Evolutionary conservation across 2,797 vertebrate genomes (phyloP), one percentile per base, ranked within the genome.

Genomic region (Mus minutoides): DNA sequence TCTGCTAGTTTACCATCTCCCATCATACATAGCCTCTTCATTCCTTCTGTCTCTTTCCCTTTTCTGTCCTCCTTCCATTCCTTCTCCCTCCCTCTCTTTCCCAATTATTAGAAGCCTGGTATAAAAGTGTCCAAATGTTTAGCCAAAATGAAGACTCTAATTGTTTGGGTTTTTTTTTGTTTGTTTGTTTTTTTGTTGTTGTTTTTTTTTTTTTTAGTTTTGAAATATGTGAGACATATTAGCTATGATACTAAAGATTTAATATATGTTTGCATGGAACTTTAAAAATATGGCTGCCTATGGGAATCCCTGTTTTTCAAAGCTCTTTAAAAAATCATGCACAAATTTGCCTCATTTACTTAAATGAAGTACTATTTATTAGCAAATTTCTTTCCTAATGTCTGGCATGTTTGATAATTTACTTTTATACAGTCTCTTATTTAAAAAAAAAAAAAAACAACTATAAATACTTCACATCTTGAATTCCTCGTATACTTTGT

Each of bases 161-260:
- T 92, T 24, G 19, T 89, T 90, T n/a, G n/a, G n/a, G n/a, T n/a
- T n/a, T n/a, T n/a, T n/a, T n/a, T n/a, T n/a, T n/a, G n/a, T n/a
- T n/a, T n/a, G n/a, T n/a, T n/a, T n/a, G n/a, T n/a, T n/a, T n/a
- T n/a, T n/a, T n/a, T n/a, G n/a, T n/a, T n/a, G n/a, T n/a, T n/a
- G n/a, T n/a, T n/a, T n/a, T n/a, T n/a, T n/a, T n/a, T n/a, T n/a
- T n/a, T n/a, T 52, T 16, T 34, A n/a, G 13, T 77, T 92, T 73
- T 40, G 67, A 79, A 91, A 12, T 79, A 52, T 58, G 80, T 97
- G 40, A 88, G 75, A 84, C 37, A 34, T 14, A 89, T 34, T 49
- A 82, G 12, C 10, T 88, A 8, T 5, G 69, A 40, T 37, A 79
- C 5, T 11, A 94, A n/a, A 37, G 54, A 40, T 69, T 94, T 11